These are phyloP conservation scores for Corythucha ciliata DNA, from an alignment of 2,888 invertebrate species.

Conservation along the genomic window DNA sequence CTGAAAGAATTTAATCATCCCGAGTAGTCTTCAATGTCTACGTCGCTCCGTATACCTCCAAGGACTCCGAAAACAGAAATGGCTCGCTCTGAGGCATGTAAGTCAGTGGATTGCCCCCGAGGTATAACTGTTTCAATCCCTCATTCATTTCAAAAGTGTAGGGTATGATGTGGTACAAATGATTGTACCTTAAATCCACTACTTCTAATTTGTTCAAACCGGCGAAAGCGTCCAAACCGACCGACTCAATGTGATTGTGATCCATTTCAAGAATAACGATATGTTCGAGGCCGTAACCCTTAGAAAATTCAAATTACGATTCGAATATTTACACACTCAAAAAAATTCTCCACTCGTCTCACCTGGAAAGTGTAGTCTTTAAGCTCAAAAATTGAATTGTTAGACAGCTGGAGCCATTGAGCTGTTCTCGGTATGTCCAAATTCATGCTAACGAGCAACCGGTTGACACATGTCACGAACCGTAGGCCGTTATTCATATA, in stretches of 20 bases:
- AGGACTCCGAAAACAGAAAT: conserved; percentile 18
- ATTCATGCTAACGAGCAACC: conserved; percentile 18
- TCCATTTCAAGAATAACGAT: conserved; percentile 14
- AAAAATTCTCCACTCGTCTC: neutral
- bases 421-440: conserved; percentile 19
- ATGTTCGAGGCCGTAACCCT: conserved; percentile 2
- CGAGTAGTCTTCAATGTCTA: neutral
- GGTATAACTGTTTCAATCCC: neutral
- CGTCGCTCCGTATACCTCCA: conserved; percentile 12
- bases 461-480: conserved; percentile 15
- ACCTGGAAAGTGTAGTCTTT: conserved; percentile 18
- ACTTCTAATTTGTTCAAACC: conserved; percentile 8
- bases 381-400: conserved; percentile 23
- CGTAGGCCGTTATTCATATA: conserved; percentile 3
- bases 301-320: neutral
- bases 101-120: conserved; percentile 17
- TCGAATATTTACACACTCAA: neutral
- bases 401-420: conserved; percentile 20
- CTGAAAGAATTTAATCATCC: neutral
- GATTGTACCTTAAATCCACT: conserved; percentile 22
- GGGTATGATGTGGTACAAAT: conserved; percentile 14
- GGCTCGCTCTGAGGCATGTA: conserved; percentile 4
- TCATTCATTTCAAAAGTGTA: conserved; percentile 15
- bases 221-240: conserved; percentile 20
- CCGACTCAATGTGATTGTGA: conserved; percentile 16